These are phyloP conservation scores for Andrena fulva DNA, from an alignment of 2,888 invertebrate genomes.

Conservation along the genomic window DNA sequence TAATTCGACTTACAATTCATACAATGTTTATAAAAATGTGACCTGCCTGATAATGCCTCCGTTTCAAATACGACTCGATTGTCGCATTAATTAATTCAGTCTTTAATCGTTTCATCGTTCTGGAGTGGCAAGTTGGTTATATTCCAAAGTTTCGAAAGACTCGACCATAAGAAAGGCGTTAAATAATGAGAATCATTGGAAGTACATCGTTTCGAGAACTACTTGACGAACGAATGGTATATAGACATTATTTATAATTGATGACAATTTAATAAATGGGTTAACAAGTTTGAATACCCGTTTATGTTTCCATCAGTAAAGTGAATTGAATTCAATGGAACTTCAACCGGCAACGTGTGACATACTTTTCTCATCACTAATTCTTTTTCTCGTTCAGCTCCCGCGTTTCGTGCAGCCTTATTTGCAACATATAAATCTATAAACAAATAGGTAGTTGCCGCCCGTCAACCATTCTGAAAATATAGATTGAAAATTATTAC, in stretches of 20 bases:
- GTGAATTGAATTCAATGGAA: conserved; percentile 35
- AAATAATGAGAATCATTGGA: conserved; percentile 35
- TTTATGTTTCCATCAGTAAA: conserved; percentile 38
- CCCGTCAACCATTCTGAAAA: conserved; percentile 36
- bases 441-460: conserved; percentile 42
- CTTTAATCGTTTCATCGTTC: conserved; percentile 88
- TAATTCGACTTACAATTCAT: conserved; percentile 8
- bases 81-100: conserved; percentile 89
- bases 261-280: conserved; percentile 21
- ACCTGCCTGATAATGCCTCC: conserved; percentile 88
- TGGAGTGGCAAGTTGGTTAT: conserved; percentile 56
- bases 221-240: background rate
- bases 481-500: conserved; percentile 6
- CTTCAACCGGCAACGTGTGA: conserved; percentile 18
- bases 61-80: conserved; percentile 89
- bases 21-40: conserved; percentile 26
- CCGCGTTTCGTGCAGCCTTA: conserved; percentile 2
- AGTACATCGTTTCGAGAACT: conserved; percentile 1
- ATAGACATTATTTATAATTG: conserved; percentile 19
- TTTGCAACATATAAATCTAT: conserved; percentile 31
- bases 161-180: conserved; percentile 36
- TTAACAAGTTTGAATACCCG: conserved; percentile 17
- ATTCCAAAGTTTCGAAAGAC: conserved; percentile 29
- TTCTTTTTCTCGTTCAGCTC: conserved; percentile 8
- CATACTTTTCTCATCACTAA: conserved; percentile 23